phyloP scores from a whole-genome alignment of 2,797 vertebrate species.

The Syngnathus rostellatus region DNA sequence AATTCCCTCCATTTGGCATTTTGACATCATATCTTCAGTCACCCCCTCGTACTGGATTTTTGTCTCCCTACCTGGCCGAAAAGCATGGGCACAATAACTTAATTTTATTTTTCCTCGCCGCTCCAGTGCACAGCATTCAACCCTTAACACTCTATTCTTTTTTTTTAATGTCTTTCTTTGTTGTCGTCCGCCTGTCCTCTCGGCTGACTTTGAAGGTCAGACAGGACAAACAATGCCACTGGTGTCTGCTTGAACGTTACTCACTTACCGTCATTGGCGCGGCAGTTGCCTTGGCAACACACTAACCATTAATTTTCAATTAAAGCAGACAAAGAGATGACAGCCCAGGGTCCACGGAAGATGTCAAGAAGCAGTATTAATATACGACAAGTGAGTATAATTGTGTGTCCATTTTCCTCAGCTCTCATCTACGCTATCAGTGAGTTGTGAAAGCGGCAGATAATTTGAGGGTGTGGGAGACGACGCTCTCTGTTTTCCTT shows the following conservation, averaged over 20 bases:
- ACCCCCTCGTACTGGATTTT: constrained; percentile 23
- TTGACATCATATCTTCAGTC: constrained; percentile 61
- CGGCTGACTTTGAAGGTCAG: constrained; percentile 95
- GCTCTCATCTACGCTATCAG: constrained; percentile 72
- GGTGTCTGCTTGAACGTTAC: constrained; percentile 87
- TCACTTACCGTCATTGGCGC: constrained; percentile 52
- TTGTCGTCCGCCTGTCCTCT: constrained; percentile 67
- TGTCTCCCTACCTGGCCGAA: constrained; percentile 28
- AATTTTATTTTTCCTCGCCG: constrained; percentile 65
- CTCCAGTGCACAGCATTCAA: constrained; percentile 68
- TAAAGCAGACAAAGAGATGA: constrained; percentile 99
- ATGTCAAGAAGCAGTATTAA: constrained; percentile 99
- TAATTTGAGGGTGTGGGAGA: constrained; percentile 70
- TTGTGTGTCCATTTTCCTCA: constrained; percentile 95
- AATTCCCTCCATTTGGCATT: constrained; percentile 67
- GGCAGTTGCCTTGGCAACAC: constrained; percentile 92
- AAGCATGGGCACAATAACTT: constrained; percentile 68
- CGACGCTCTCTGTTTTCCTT: constrained; percentile 54
- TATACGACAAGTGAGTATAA: constrained; percentile 99
- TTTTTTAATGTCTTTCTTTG: constrained; percentile 61
- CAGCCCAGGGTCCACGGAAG: constrained; percentile 98
- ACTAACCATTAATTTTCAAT: constrained; percentile 99
- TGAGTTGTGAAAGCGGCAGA: constrained; percentile 73
- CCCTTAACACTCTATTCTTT: constrained; percentile 66
- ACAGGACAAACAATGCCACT: constrained; percentile 94